Evolutionary conservation across 2,797 vertebrate species (phyloP).

Genomic region (Lepilemur septentrionalis): DNA sequence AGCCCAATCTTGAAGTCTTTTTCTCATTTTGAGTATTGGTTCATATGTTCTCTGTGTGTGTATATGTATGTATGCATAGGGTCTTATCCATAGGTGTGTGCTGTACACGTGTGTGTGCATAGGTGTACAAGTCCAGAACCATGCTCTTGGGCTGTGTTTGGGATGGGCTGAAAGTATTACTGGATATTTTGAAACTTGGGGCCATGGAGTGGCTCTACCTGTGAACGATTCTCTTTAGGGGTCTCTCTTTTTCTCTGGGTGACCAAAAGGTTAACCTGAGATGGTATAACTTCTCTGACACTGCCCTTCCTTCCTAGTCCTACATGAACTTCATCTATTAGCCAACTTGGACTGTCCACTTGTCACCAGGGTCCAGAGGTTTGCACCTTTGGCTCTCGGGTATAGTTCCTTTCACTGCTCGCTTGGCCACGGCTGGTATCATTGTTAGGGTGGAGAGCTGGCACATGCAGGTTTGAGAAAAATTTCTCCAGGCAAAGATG

Average conservation of each 20-base stretch:
- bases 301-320: background rate
- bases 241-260: background rate
- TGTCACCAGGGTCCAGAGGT: background rate
- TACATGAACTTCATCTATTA: background rate
- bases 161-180: background rate
- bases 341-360: background rate
- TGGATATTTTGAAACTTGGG: background rate
- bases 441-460: no score
- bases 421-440: background rate
- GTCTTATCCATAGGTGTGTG: background rate
- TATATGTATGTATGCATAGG: background rate
- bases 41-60: background rate
- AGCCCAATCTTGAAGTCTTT: background rate
- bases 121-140: background rate
- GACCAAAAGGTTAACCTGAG: background rate
- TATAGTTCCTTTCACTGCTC: background rate
- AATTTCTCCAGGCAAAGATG: no score
- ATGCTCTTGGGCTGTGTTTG: background rate
- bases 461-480: no score
- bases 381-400: background rate
- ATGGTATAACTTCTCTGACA: background rate
- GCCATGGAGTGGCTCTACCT: background rate
- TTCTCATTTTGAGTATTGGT: background rate
- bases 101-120: background rate
- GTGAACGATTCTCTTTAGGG: background rate